Evolutionary conservation across 2,888 invertebrate species (phyloP).

Genomic region (Peribatodes rhomboidaria): DNA sequence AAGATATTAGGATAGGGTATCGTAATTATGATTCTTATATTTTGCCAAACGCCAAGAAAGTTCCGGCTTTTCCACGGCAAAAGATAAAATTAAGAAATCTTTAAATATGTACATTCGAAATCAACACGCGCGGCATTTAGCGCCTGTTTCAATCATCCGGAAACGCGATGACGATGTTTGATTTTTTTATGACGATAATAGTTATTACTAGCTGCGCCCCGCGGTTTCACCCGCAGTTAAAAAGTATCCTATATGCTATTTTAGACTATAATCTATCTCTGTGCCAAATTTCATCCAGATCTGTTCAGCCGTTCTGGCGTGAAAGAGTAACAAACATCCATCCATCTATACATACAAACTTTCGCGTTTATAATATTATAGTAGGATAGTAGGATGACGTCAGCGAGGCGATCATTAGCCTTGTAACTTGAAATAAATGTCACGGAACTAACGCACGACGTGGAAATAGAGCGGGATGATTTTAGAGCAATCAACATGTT

Average conservation of each 20-base stretch:
- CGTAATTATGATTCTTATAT: too few species aligned
- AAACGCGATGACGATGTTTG: background rate
- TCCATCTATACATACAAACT: too few species aligned
- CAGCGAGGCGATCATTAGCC: background rate
- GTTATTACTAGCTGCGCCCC: too few species aligned
- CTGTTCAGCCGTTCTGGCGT: too few species aligned
- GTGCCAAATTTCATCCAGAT: too few species aligned
- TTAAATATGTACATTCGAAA: background rate
- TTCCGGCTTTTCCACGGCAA: background rate
- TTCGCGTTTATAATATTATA: too few species aligned
- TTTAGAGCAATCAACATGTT: background rate
- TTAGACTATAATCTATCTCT: too few species aligned
- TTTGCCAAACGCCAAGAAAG: conserved; percentile 1
- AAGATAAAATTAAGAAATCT: conserved; percentile 2
- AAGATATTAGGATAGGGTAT: too few species aligned
- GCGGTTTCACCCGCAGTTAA: too few species aligned
- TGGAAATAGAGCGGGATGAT: background rate
- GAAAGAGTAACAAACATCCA: too few species aligned
- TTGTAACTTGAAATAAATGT: background rate
- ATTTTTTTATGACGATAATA: background rate
- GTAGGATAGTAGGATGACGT: too few species aligned
- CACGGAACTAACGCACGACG: background rate
- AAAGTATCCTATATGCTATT: too few species aligned
- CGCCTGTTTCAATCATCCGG: conserved; percentile 5
- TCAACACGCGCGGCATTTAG: conserved; percentile 2